Evolutionary conservation across 2,113 vertebrate species (phyloP).

Genomic region (Paraplagusia blochii): DNA sequence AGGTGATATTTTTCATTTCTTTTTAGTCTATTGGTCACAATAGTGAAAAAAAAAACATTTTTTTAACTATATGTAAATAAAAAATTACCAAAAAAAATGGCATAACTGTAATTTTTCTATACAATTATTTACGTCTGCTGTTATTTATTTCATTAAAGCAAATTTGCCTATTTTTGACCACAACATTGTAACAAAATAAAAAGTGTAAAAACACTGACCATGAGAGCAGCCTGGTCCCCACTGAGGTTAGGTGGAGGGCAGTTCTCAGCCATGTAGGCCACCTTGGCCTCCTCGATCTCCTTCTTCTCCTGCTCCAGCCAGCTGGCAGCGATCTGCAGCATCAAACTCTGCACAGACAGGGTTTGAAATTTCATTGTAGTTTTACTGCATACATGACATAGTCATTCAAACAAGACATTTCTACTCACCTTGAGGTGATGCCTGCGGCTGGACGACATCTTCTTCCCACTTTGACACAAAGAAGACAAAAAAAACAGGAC

Average conservation of each 20-base stretch:
- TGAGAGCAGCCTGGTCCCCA: slow-evolving; percentile 78
- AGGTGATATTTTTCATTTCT: no score
- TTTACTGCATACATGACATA: neutral
- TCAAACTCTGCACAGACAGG: slow-evolving; percentile 79
- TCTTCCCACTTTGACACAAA: slow-evolving; percentile 62
- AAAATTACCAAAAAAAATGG: no score
- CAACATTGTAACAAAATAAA: no score
- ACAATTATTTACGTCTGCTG: no score
- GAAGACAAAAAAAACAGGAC: neutral
- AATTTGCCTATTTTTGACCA: no score
- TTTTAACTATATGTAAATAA: no score
- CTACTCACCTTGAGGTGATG: slow-evolving; percentile 90
- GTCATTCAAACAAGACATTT: neutral
- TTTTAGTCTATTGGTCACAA: no score
- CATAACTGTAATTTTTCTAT: no score
- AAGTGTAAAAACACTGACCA: slow-evolving; percentile 66
- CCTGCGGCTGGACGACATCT: slow-evolving; percentile 86
- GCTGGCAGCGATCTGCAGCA: slow-evolving; percentile 85
- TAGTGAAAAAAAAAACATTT: no score
- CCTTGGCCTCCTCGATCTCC: slow-evolving; percentile 76
- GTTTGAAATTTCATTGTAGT: neutral
- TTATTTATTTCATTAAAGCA: no score
- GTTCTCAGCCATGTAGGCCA: slow-evolving; percentile 80
- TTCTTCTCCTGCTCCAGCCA: slow-evolving; percentile 83
- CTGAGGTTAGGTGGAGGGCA: slow-evolving; percentile 76